Conservation (phyloP, 2,797 vertebrate genomes). For the Paramormyrops hopkinsi region DNA sequence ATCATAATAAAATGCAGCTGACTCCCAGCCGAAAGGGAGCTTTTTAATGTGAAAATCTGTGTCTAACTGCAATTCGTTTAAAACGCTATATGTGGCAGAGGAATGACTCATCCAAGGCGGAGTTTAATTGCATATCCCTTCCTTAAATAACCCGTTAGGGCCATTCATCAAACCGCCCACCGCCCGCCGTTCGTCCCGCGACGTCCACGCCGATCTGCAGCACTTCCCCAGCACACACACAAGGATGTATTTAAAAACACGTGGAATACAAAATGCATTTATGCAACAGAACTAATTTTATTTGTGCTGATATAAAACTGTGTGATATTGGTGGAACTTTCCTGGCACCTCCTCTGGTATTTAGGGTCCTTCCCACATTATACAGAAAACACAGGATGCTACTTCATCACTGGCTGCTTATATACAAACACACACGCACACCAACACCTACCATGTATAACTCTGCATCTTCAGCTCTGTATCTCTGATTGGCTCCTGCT, state of each 20-base stretch:
- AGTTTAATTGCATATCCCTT: not conserved
- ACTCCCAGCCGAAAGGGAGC: not conserved
- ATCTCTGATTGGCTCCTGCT: not conserved
- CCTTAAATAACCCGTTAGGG: slow-evolving; percentile 3
- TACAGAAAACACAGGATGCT: not conserved
- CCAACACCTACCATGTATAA: not conserved
- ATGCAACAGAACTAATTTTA: slow-evolving; percentile 1
- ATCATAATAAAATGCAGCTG: not conserved
- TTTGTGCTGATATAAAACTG: not conserved
- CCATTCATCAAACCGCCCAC: not conserved
- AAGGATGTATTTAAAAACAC: not conserved
- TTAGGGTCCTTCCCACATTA: not conserved
- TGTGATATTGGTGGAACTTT: not conserved
- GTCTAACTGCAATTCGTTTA: not conserved
- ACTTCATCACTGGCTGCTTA: not conserved
- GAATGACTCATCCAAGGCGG: not conserved
- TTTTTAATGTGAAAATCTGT: not conserved
- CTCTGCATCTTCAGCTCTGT: not conserved
- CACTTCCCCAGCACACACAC: not conserved
- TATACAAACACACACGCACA: not conserved
- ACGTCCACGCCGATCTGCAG: not conserved
- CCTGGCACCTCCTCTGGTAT: not conserved
- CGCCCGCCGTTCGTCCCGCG: not conserved
- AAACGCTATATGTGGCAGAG: not conserved
- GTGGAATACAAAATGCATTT: not conserved